These are phyloP conservation scores for Nomada lathburiana DNA, from an alignment of 2,888 invertebrate species.

Conservation along the genomic window DNA sequence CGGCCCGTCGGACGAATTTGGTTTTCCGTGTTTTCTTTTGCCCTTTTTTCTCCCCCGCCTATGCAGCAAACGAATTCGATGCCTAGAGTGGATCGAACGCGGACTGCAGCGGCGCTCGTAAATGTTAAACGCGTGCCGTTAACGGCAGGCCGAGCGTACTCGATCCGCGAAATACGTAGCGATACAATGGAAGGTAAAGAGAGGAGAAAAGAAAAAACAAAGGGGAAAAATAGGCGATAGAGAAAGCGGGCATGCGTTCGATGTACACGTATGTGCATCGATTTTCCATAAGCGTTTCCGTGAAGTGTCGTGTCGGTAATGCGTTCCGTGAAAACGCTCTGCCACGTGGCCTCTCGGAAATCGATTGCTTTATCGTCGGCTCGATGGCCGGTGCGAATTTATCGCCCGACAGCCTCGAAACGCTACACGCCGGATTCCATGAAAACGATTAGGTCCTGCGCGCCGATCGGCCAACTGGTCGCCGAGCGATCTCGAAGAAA, in stretches of 20 bases:
- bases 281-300: constrained; percentile 68
- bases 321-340: constrained; percentile 62
- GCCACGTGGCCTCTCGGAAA: constrained; percentile 63
- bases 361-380: constrained; percentile 68
- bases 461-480: too few relatives aligned
- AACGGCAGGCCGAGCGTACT: too few relatives aligned
- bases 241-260: background rate
- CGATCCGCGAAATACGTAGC: too few relatives aligned
- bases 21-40: background rate
- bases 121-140: too few relatives aligned
- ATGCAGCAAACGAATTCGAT: too few relatives aligned
- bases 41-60: too few relatives aligned
- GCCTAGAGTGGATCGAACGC: too few relatives aligned
- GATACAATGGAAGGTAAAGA: background rate
- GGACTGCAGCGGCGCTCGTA: too few relatives aligned
- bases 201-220: background rate
- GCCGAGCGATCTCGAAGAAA: constrained; percentile 2
- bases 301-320: constrained; percentile 51
- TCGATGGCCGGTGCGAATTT: constrained; percentile 51
- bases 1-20: too few relatives aligned
- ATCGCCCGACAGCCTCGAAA: constrained; percentile 52
- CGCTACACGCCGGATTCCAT: constrained; percentile 45
- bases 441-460: constrained; percentile 51
- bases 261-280: constrained; percentile 46
- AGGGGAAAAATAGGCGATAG: background rate